Base-by-base conservation (phyloP, 2,888 invertebrate genomes). In the Lithodes maja region DNA sequence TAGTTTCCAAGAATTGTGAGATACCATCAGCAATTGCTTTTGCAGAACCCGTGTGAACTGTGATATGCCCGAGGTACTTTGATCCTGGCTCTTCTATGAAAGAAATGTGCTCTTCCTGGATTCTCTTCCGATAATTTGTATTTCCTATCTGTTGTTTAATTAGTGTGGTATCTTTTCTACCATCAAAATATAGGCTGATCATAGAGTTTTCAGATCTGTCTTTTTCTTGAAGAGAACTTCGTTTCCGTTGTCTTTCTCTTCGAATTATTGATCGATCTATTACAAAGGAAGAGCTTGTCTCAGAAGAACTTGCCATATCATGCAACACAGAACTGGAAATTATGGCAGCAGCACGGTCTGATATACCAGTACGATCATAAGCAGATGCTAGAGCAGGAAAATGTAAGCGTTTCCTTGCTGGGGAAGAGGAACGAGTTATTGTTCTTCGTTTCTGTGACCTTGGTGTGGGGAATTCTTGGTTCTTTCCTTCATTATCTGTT, bases 301-400 rank as follows among this genome's bases (percentile, higher is more conserved):
- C 12, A 61, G 61, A 61, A 33, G 61, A 61, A 12, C 61, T 61
- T 61, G 61, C 61, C 61, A 75, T 84, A 78, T 87, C 83, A 83
- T 83, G 87, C 81, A 87, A 74, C 49, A 68, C 75, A 71, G 87
- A 87, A 69, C 81, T 75, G n/a, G 61, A 71, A 87, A 87, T 87
- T 61, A 87, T 15, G 50, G 87, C 83, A 61, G 87, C 87, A 69
- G 87, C 71, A 83, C 84, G 12, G 49, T 84, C 83, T 78, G 87
- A 87, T 17, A 77, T 81, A 68, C 83, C 87, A 71, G 87, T 49
- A 33, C 75, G 54, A 83, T 82, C 87, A 77, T 83, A 87, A 33
- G 87, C 82, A 55, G 49, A 15, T 68, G 75, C 87, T 69, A 87
- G n/a, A 83, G 83, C 49, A 61, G 55, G 74, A 83, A 80, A 53